These are phyloP conservation scores for Mirza zaza DNA, from an alignment of 2,113 vertebrate genomes.

Conservation along the genomic window DNA sequence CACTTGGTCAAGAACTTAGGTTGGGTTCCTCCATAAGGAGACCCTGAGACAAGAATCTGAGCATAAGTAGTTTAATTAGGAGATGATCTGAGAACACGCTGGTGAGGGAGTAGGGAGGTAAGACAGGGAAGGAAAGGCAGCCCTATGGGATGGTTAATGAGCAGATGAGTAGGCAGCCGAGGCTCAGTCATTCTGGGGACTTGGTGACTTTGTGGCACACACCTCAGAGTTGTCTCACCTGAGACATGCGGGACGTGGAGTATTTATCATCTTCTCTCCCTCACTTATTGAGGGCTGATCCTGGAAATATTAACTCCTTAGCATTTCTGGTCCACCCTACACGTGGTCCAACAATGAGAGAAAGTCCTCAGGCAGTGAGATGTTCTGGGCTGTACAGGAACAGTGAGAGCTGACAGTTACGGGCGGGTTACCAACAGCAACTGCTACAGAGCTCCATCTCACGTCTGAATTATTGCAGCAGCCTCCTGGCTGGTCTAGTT, in stretches of 20 bases:
- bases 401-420: background rate
- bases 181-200: background rate
- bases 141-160: background rate
- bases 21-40: background rate
- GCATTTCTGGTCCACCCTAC: background rate
- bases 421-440: background rate
- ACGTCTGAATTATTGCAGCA: background rate
- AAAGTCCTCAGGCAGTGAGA: background rate
- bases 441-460: background rate
- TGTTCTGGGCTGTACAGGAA: background rate
- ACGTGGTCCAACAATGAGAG: background rate
- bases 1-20: background rate
- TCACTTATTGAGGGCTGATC: background rate
- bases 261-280: background rate
- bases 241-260: too few species aligned
- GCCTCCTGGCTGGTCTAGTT: background rate
- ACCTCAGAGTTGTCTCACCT: background rate
- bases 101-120: background rate
- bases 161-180: background rate
- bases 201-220: background rate
- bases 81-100: background rate
- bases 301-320: background rate
- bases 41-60: background rate
- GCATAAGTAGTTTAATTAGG: background rate
- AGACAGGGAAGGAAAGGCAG: background rate